Percentiles rank a stretch among this genome's conserved stretches.
Evolutionary conservation across 2,113 vertebrate genomes (phyloP).

Genomic region (Australoheros scitulus): DNA sequence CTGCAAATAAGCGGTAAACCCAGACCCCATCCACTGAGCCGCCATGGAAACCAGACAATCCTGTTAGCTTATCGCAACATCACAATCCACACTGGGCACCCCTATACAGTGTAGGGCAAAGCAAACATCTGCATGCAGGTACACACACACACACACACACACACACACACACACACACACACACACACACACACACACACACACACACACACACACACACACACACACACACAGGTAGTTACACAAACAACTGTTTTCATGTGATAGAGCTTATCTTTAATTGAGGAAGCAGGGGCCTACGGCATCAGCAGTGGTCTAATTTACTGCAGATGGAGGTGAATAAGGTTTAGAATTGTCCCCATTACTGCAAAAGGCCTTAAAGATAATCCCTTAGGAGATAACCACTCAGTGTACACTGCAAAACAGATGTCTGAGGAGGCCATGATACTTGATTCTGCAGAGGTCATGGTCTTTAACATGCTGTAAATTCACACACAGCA

Average conservation of each 20-base stretch:
- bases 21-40: slow-evolving; percentile 6
- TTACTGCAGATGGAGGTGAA: slow-evolving; percentile 38
- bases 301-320: slow-evolving; percentile 33
- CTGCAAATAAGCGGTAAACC: slow-evolving; percentile 7
- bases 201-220: too few species aligned
- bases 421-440: slow-evolving; percentile 37
- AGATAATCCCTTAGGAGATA: slow-evolving; percentile 65
- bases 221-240: not conserved
- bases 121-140: slow-evolving; percentile 16
- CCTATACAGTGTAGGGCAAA: not conserved
- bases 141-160: not conserved
- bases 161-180: slow-evolving; percentile 9
- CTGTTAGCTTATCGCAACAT: slow-evolving; percentile 46
- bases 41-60: slow-evolving; percentile 54
- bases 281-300: slow-evolving; percentile 27
- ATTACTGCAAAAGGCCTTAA: slow-evolving; percentile 62
- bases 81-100: slow-evolving; percentile 19
- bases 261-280: slow-evolving; percentile 58
- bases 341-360: slow-evolving; percentile 36
- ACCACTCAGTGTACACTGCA: slow-evolving; percentile 31
- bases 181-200: slow-evolving; percentile 15
- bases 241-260: slow-evolving; percentile 24
- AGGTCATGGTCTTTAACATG: slow-evolving; percentile 44
- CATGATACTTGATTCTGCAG: slow-evolving; percentile 24
- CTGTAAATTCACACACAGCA: slow-evolving; percentile 59